These are phyloP conservation scores for Propithecus perrieri DNA, from an alignment of 2,797 vertebrate genomes.

Conservation along the genomic window DNA sequence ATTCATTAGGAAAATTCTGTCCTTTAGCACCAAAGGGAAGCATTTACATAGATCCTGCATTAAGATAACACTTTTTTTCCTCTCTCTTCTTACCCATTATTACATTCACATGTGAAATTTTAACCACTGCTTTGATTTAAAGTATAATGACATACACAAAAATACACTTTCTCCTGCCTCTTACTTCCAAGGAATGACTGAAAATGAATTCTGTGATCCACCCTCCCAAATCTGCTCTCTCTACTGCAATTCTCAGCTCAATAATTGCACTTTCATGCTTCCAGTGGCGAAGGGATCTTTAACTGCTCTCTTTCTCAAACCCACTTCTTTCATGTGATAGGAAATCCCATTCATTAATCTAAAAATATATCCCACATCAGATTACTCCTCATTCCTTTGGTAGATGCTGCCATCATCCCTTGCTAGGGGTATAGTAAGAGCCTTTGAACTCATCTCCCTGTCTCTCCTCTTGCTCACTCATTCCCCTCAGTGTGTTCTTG, in stretches of 20 bases:
- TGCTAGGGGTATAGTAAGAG: background rate
- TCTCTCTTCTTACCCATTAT: background rate
- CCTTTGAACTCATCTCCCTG: background rate
- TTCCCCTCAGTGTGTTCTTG: background rate
- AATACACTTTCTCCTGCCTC: background rate
- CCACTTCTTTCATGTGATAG: background rate
- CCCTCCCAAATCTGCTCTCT: background rate
- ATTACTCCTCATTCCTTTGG: background rate
- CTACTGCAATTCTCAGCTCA: background rate
- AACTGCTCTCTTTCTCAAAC: background rate
- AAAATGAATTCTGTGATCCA: background rate
- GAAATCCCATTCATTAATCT: background rate
- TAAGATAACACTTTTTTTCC: background rate
- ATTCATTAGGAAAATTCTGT: background rate
- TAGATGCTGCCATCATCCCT: background rate
- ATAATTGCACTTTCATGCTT: background rate
- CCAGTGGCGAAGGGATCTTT: background rate
- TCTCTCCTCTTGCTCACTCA: background rate
- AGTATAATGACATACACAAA: background rate
- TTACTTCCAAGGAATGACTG: background rate
- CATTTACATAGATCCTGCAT: background rate
- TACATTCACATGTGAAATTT: background rate
- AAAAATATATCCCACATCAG: background rate
- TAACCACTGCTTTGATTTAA: conserved; percentile 32
- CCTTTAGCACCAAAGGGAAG: background rate